Evolutionary conservation across 92 coral and sea anemone genomes (phyloP), one percentile per base, ranked within the genome.

Genomic region (Siderastrea siderea): DNA sequence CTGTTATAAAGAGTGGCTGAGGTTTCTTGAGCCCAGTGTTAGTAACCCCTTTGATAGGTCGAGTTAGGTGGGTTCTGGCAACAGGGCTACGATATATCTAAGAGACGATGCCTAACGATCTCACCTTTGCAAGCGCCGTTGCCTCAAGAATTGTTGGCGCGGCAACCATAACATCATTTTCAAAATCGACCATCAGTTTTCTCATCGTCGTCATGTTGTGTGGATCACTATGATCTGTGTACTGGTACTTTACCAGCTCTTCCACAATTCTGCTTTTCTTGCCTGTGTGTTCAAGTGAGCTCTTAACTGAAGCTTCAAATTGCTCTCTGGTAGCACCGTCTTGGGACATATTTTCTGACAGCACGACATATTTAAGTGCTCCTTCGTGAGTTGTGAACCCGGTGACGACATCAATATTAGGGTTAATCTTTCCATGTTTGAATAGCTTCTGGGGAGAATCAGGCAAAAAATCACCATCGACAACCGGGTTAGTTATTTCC

Each of bases 71-170:
- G 38, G 38, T 26, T 26, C 38, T 26, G 38, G 38, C 38, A 26
- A 26, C 38, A 26, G 38, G 38, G 38, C 38, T 26, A 26, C 38
- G 38, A 26, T 26, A 26, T 26, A 26, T 26, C 38, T 26, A 26
- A 26, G 38, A 26, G 38, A 26, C 38, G 38, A 26, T 26, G 38
- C 38, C 38, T 26, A 26, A 26, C 38, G 12, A 71, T 48, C 59
- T 53, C 58, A 78, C 84, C 68, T 74, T 77, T 26, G 81, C 66
- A 52, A 81, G 57, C 15, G 85, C 77, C 2, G 26, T 69, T 15
- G 77, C 85, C n/a, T 68, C 68, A 70, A 67, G 68, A 3, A 81
- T 51, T 47, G 74, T 48, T 57, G 85, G 85, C 7, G 85, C 75
- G 1, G 68, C 64, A 3, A 15, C 1, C 66, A 67, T 68, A 2